Conservation (phyloP, 2,888 invertebrate genomes). For the Erebia epiphron region DNA sequence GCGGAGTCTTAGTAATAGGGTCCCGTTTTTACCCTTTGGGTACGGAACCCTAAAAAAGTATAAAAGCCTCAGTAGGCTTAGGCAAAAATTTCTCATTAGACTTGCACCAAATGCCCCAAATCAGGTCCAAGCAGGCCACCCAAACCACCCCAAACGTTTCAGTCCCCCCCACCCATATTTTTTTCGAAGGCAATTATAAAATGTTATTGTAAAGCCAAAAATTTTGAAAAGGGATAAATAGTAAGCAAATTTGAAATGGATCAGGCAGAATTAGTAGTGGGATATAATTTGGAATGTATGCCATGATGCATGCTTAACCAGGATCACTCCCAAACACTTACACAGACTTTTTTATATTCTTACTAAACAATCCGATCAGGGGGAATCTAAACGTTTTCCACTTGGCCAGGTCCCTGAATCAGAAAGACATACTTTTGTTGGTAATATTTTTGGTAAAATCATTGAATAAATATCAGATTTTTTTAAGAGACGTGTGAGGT, state of each 20-base stretch:
- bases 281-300: conserved; percentile 36
- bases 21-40: too few species aligned
- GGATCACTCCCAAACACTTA: conserved; percentile 57
- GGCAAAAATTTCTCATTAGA: not conserved
- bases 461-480: not conserved
- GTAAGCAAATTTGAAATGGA: conserved; percentile 25
- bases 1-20: too few species aligned
- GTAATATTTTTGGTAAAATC: not conserved
- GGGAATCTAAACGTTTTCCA: conserved; percentile 67
- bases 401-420: conserved; percentile 65
- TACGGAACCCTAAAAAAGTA: too few species aligned
- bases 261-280: conserved; percentile 31
- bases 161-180: not conserved
- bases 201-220: conserved; percentile 15
- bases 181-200: not conserved
- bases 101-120: too few species aligned
- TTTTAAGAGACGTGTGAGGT: not conserved
- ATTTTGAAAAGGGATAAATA: conserved; percentile 11
- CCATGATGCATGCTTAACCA: conserved; percentile 32
- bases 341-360: conserved; percentile 68
- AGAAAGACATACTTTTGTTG: conserved; percentile 41
- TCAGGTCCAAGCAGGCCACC: not conserved
- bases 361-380: conserved; percentile 65
- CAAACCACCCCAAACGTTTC: not conserved
- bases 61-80: too few species aligned